Base-by-base conservation (phyloP, 2,113 vertebrate species). In the Salvelinus sp. region DNA sequence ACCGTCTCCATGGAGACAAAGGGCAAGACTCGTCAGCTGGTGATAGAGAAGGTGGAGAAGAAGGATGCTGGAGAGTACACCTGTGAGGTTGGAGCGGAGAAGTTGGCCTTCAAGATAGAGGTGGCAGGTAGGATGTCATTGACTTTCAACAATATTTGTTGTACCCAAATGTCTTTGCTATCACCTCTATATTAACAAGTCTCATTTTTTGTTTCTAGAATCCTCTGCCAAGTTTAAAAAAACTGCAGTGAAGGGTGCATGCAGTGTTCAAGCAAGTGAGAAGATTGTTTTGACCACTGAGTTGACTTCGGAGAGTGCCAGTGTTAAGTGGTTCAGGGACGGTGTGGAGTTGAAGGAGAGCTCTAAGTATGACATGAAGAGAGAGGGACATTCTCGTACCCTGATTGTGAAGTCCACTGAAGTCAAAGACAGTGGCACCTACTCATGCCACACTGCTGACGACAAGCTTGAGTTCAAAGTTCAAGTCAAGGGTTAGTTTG, bases 1-100 rank as follows among this genome's bases (percentile, higher is more conserved):
- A n/a, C 93, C 28, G 84, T 93, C 0, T 93, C 91, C 67, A 84
- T 86, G 2, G 91, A 91, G 71, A 91, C 91, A 0, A 92, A 94
- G 13, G 95, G 93, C 1, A 90, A 89, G 0, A 88, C 69, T 23
- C 93, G 95, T 66, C 93, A 92, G 0, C 90, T 99, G 85, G 93
- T 91, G 0, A 85, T 99, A 76, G 93, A 82, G 0, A 83, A 85
- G 0, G 93, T 95, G 0, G 95, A 96, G 77, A 85, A 90, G 73
- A 87, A 92, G 30, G 96, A 97, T 86, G 93, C 91, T 13, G 96
- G 94, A 0, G 83, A 95, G 13, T 98, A 98, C 82, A 92, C 86
- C 18, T 98, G 97, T 86, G 92, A 93, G 14, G 92, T 89, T 4
- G 95, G 90, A 18, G 70, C 70, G 0, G 94, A 96, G 71, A 94